phyloP scores from a whole-genome alignment of 2,113 vertebrate genomes.

The Podocnemis expansa region DNA sequence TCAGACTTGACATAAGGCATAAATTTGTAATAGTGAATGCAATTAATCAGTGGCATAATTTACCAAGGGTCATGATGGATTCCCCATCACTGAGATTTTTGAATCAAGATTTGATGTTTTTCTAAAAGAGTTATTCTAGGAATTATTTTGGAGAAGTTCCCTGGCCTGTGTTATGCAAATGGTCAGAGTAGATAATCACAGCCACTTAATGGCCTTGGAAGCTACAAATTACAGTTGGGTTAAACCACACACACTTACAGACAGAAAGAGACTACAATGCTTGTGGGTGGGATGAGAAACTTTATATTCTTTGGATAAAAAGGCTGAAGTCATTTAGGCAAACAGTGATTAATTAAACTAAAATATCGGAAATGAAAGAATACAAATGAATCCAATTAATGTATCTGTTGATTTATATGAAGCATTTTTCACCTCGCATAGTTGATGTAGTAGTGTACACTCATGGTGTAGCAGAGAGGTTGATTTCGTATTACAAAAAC shows the following conservation, averaged over 20 bases:
- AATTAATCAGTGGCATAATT: neutral
- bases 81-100: neutral
- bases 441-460: neutral
- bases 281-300: neutral
- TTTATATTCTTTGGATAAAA: slow-evolving; percentile 7
- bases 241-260: neutral
- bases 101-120: neutral
- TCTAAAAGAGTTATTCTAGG: neutral
- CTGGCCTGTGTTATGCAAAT: neutral
- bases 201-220: neutral
- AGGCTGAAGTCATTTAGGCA: slow-evolving; percentile 46
- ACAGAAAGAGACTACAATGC: slow-evolving; percentile 25
- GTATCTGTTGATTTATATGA: neutral
- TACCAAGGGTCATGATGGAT: neutral
- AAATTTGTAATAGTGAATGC: neutral
- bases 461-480: neutral
- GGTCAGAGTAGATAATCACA: neutral
- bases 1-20: neutral
- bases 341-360: slow-evolving; percentile 26
- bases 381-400: slow-evolving; percentile 55
- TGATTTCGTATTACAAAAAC: neutral
- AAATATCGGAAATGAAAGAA: slow-evolving; percentile 23
- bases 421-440: neutral
- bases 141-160: neutral
- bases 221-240: neutral